Evolutionary conservation across 2,888 invertebrate genomes (phyloP).

Genomic region (Biston stratarius): DNA sequence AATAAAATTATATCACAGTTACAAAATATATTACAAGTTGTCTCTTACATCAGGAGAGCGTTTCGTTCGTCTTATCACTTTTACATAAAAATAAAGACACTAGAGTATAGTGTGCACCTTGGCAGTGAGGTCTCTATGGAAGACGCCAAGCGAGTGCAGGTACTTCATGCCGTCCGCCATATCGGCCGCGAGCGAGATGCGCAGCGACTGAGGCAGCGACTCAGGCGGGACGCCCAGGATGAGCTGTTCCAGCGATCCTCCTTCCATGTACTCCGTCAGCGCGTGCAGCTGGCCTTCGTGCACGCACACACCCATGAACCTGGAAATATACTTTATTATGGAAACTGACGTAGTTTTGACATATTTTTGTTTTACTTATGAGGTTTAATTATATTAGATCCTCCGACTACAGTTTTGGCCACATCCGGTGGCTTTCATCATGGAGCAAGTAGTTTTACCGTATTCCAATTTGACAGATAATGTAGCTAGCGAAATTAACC

Average conservation of each 20-base stretch:
- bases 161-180: constrained; percentile 97
- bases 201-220: constrained; percentile 91
- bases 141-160: constrained; percentile 96
- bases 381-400: too few relatives aligned
- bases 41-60: too few relatives aligned
- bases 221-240: constrained; percentile 90
- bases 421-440: too few relatives aligned
- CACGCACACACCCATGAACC: constrained; percentile 98
- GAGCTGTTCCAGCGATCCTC: constrained; percentile 96
- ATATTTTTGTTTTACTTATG: too few relatives aligned
- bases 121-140: constrained; percentile 98
- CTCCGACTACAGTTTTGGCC: too few relatives aligned
- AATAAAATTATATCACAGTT: too few relatives aligned
- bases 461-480: too few relatives aligned
- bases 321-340: constrained; percentile 67
- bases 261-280: constrained; percentile 97
- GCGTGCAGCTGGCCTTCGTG: constrained; percentile 98
- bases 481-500: too few relatives aligned
- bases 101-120: constrained; percentile 87
- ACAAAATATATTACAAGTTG: too few relatives aligned
- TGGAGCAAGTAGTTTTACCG: too few relatives aligned
- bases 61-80: too few relatives aligned
- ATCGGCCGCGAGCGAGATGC: constrained; percentile 95
- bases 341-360: neutral
- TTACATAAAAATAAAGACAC: neutral